Evolutionary conservation across 1,140 invertebrate genomes (phyloP), one percentile per base, ranked within the genome.

Genomic region (Rhynchophorus ferrugineus): DNA sequence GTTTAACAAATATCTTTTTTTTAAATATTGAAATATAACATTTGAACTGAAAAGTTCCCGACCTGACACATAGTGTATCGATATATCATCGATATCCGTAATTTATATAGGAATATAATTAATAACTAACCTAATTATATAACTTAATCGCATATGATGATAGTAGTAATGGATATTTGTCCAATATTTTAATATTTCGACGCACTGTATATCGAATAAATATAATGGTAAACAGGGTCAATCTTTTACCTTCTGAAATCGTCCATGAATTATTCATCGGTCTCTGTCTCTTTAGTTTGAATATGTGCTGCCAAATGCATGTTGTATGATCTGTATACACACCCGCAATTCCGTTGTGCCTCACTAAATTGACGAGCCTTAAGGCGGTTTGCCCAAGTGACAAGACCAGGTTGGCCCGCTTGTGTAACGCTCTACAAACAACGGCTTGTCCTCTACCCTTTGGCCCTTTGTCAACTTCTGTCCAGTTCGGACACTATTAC

Each of bases 241-340:
- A 41, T 48, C 45, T 59, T 56, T 46, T 54, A 46, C 56, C 56
- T 57, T 50, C 42, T 46, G 54, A 57, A 57, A 54, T 36, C 44
- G 44, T 36, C 19, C 49, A 58, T 60, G 58, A 60, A 60, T 60
- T 48, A 60, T 60, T 60, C 51, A 60, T 49, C 47, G 54, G 51
- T 58, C 47, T 52, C 55, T 46, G 24, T 60, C 56, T 46, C 46
- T 58, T 60, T 55, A 55, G 55, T 58, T 60, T 61, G 59, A 61
- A 61, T 61, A 45, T 56, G 48, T 53, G 14, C 54, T 49, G 44
- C 48, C 42, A 48, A 52, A 61, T 59, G 54, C 59, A 59, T 51
- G 54, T 57, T 57, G 59, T 61, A 61, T 58, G 57, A 57, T 54
- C 44, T 57, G 54, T 61, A 48, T 61, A 60, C 49, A 60, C 44